Percentiles rank a stretch among this genome's conserved stretches.
Conservation (phyloP, 1,140 invertebrate species). For the Triops cancriformis region DNA sequence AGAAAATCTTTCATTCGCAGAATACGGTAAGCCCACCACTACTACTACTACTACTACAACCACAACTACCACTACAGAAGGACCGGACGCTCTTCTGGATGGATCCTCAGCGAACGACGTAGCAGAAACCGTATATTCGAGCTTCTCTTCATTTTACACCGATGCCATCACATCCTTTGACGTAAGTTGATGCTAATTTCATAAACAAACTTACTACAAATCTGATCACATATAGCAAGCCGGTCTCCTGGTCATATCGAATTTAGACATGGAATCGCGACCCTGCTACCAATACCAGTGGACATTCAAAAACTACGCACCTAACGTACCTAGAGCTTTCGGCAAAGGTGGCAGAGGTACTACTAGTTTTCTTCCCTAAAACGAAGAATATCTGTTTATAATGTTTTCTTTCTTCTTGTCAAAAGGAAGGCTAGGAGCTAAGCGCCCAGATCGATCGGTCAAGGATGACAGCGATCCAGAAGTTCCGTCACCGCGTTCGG, state of each 20-base stretch:
- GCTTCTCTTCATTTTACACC: slow-evolving; percentile 34
- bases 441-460: too few species aligned
- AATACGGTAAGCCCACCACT: too few species aligned
- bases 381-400: too few species aligned
- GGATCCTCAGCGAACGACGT: too few species aligned
- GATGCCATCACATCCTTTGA: slow-evolving; percentile 43
- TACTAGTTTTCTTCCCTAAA: background rate
- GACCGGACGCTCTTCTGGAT: background rate
- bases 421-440: too few species aligned
- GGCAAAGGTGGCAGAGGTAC: background rate
- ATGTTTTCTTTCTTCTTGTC: too few species aligned
- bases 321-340: background rate
- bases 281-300: background rate
- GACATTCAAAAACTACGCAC: background rate
- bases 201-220: too few species aligned
- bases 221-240: too few species aligned
- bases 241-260: slow-evolving; percentile 1
- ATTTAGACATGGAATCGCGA: slow-evolving; percentile 17
- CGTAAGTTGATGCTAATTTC: slow-evolving; percentile 36
- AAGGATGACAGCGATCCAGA: slow-evolving; percentile 13
- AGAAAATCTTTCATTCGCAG: too few species aligned
- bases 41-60: background rate
- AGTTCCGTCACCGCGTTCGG: slow-evolving; percentile 45
- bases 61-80: background rate
- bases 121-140: background rate